Evolutionary conservation across 2,888 invertebrate genomes (phyloP).

Genomic region (Coenonympha glycerion): DNA sequence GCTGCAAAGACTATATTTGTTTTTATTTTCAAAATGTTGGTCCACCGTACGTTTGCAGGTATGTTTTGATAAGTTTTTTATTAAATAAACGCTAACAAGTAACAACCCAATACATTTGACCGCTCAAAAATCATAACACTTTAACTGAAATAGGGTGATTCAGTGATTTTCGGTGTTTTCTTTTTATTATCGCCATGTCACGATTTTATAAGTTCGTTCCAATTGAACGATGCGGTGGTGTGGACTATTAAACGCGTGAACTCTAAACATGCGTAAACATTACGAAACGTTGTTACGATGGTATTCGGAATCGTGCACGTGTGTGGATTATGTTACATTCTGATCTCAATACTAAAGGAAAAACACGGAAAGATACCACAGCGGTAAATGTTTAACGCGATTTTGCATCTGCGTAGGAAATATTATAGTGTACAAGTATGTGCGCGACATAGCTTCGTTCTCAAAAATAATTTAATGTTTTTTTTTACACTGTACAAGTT

Average conservation of each 20-base stretch:
- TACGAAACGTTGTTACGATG: background rate
- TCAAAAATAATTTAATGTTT: no score
- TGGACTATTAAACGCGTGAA: conserved; percentile 7
- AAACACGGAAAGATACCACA: no score
- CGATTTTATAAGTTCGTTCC: conserved; percentile 11
- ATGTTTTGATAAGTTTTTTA: conserved; percentile 38
- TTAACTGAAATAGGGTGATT: conserved; percentile 34
- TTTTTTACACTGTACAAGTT: no score
- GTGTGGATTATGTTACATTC: background rate
- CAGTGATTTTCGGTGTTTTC: conserved; percentile 29
- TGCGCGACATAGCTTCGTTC: no score
- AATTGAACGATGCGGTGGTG: conserved; percentile 6
- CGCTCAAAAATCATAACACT: conserved; percentile 30
- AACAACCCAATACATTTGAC: conserved; percentile 42
- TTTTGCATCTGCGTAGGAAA: no score
- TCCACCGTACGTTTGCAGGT: conserved; percentile 37
- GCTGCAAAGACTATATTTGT: background rate
- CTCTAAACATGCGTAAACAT: conserved; percentile 11
- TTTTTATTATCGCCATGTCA: conserved; percentile 18
- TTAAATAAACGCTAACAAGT: conserved; percentile 39
- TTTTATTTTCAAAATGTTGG: background rate
- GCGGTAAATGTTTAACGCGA: no score
- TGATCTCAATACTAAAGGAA: no score
- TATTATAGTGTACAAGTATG: no score
- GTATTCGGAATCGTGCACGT: background rate